A percentile compares a stretch with the other conserved stretches of the same genome.
Conservation (phyloP, 2,797 vertebrate species). For the Arnoldichthys spilopterus region DNA sequence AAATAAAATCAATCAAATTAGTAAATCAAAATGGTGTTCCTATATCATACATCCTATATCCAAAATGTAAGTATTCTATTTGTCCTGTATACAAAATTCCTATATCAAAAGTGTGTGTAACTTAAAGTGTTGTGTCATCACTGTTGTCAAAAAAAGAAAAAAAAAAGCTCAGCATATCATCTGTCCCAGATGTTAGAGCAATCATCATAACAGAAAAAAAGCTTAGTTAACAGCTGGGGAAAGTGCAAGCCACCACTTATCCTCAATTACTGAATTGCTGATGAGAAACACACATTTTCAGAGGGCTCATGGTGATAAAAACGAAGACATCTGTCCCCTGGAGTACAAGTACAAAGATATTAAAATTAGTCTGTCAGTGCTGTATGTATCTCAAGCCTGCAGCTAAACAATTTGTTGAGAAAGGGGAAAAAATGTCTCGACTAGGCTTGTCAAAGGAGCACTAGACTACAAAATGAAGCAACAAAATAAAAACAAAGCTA, state of each 20-base stretch:
- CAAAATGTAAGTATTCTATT: too few relatives aligned
- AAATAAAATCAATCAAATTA: too few relatives aligned
- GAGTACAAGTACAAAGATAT: constrained; percentile 25
- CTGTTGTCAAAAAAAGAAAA: background rate
- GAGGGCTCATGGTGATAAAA: constrained; percentile 17
- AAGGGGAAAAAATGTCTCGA: background rate
- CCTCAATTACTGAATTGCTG: constrained; percentile 11
- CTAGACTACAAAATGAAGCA: background rate
- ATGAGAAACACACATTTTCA: constrained; percentile 4
- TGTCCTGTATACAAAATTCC: too few relatives aligned
- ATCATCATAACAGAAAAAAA: background rate
- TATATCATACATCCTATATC: too few relatives aligned
- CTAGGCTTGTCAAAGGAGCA: background rate
- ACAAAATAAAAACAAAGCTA: background rate
- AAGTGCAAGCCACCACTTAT: constrained; percentile 17
- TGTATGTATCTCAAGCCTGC: constrained; percentile 4
- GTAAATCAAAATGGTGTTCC: too few relatives aligned
- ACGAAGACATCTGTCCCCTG: constrained; percentile 19
- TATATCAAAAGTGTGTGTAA: background rate
- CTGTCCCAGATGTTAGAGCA: background rate
- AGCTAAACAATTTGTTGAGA: constrained; percentile 22
- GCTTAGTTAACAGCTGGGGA: constrained; percentile 12
- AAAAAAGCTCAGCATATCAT: background rate
- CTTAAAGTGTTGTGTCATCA: background rate
- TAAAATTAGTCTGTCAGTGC: constrained; percentile 24